Base-by-base conservation (phyloP, 35 echinoderm and acorn worm species). In the Stichopus chloronotus region DNA sequence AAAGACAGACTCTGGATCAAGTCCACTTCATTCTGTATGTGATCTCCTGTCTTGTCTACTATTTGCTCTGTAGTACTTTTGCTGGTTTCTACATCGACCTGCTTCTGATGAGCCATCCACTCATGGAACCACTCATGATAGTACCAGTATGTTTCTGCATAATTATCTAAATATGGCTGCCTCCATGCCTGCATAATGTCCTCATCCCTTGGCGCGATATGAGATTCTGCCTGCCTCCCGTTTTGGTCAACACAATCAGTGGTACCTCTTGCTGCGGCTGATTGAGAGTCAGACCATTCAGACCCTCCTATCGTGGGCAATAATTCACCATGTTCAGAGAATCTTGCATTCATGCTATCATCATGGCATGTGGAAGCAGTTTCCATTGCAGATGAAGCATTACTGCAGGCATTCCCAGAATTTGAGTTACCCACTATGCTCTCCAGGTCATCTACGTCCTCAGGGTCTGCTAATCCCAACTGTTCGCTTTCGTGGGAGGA, bases 61-160 rank as follows among this genome's bases (percentile, higher is more conserved):
- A 0, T 61, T 10, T 61, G 59, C 14, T 61, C 1, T 4, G 14
- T 1, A 1, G 8, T 14, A 61, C 59, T 14, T 61, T 10, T 10
- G 14, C 59, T 61, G 20, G 4, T 16, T 74, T 74, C 69, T 19
- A 74, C 69, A 74, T 21, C 69, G 17, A 74, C 20, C 14, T 58
- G 6, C 5, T 23, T 20, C 8, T 22, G 20, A 20, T 85, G 82
- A 21, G 55, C 23, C 61, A 72, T 72, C 87, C 87, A 89, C 25
- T 89, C 87, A 52, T 65, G 59, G 17, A 63, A 89, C 87, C 87
- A 89, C 22, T 89, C 87, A 21, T 89, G 61, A 71, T 89, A 89
- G 55, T 89, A 89, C 87, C 87, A 89, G 55, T 43, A 89, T 54
- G 57, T 89, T 54, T 89, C 87, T 61, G 30, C 53, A 52, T 89